Base-by-base conservation (phyloP, 2,888 invertebrate species). In the Scaptodrosophila latifasciaeformis region DNA sequence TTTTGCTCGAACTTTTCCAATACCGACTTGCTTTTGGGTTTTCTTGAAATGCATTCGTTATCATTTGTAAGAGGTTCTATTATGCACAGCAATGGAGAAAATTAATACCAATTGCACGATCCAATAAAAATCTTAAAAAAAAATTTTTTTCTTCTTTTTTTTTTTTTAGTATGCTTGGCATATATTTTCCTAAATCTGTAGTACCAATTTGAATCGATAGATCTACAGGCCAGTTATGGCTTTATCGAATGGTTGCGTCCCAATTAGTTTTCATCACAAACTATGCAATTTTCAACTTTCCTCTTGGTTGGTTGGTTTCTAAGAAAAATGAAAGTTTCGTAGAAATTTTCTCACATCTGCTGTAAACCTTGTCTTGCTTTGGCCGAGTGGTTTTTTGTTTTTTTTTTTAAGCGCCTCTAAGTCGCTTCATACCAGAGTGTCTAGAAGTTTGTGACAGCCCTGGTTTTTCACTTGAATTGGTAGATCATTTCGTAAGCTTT, bases 91-190 rank as follows among this genome's bases (percentile, higher is more conserved):
- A 77, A 62, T 47, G 81, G 80, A 72, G 77, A 80, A 77, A 81
- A 77, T 77, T 72, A 54, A 66, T 81, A 80, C 80, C 81, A 77
- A 77, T 77, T 77, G 77, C 81, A 81, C 75, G 51, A 70, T 80
- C 75, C 70, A 67, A 59, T 24, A 5, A 24, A 62, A 34, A n/a
- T 4, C 21, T 67, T 40, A 43, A 15, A 10, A 27, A n/a, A n/a
- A n/a, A n/a, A n/a, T n/a, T n/a, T n/a, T n/a, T n/a, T n/a, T n/a
- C n/a, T n/a, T n/a, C n/a, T n/a, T n/a, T n/a, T n/a, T n/a, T n/a
- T n/a, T n/a, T n/a, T n/a, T n/a, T n/a, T n/a, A 34, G 15, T 46
- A 18, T 46, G 34, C 9, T 44, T 44, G 15, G 24, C 30, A 29
- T 7, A n/a, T 2, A 21, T 18, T 10, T 40, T 30, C 44, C 18